Conservation (phyloP, 2,113 vertebrate genomes). For the Chloebia gouldiae region DNA sequence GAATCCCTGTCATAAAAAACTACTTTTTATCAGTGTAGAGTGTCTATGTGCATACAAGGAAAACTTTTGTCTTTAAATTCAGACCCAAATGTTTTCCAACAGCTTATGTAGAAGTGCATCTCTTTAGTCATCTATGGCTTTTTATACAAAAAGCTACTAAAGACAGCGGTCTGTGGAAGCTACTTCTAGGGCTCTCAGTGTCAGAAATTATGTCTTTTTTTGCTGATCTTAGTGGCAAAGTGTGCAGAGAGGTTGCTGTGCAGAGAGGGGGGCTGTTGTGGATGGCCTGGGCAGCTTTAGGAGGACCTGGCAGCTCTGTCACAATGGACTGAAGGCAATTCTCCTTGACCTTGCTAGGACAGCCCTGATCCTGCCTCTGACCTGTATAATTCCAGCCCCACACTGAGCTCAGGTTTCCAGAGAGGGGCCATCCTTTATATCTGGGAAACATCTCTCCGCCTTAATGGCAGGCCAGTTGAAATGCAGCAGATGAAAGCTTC, state of each 20-base stretch:
- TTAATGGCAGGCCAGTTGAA: not conserved
- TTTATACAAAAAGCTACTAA: not conserved
- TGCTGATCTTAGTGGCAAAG: not conserved
- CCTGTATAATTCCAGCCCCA: not conserved
- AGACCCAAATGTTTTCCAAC: conserved; percentile 37
- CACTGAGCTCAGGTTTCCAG: not conserved
- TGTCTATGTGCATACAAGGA: conserved; percentile 4
- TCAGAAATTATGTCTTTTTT: not conserved
- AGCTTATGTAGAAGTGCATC: not conserved
- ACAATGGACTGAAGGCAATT: not conserved
- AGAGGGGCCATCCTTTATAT: not conserved
- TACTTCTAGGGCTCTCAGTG: not conserved
- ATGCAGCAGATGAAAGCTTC: conserved; percentile 30
- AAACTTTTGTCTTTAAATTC: conserved; percentile 33
- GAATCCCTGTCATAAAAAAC: conserved; percentile 29
- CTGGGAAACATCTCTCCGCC: not conserved
- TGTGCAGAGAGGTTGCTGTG: not conserved
- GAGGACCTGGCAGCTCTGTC: not conserved
- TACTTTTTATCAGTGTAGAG: not conserved
- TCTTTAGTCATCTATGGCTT: not conserved
- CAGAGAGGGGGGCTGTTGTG: not conserved
- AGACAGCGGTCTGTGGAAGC: not conserved
- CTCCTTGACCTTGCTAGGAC: not conserved
- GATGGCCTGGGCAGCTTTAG: not conserved
- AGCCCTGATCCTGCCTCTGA: not conserved